phyloP scores from a whole-genome alignment of 2,888 invertebrate species.

The Drosophila paramelanica region DNA sequence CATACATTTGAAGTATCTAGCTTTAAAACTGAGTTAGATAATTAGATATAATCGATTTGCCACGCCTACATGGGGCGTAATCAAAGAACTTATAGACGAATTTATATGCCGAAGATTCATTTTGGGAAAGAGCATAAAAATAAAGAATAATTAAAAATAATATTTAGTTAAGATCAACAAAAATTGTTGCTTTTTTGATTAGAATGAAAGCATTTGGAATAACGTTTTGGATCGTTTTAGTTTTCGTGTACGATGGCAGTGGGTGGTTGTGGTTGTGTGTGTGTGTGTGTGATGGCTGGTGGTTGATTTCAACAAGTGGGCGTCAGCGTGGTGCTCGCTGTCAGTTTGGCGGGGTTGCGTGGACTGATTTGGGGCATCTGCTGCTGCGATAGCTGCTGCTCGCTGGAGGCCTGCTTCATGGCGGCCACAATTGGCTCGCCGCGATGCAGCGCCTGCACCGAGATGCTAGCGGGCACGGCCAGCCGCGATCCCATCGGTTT shows the following conservation, averaged over 20 bases:
- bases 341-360: slow-evolving; percentile 51
- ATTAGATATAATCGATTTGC: too few relatives aligned
- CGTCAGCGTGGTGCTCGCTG: slow-evolving; percentile 42
- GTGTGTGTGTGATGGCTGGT: slow-evolving; percentile 3
- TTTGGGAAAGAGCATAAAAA: too few relatives aligned
- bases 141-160: too few relatives aligned
- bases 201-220: too few relatives aligned
- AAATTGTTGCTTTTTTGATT: too few relatives aligned
- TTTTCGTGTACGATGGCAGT: slow-evolving; percentile 28
- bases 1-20: too few relatives aligned
- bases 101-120: too few relatives aligned
- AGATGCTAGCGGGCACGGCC: slow-evolving; percentile 55
- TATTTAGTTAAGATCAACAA: too few relatives aligned
- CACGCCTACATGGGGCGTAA: too few relatives aligned
- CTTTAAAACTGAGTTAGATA: too few relatives aligned
- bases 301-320: slow-evolving; percentile 48
- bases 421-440: slow-evolving; percentile 66
- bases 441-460: slow-evolving; percentile 69
- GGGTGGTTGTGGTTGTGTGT: neutral
- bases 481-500: slow-evolving; percentile 61
- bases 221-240: neutral
- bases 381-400: slow-evolving; percentile 53
- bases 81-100: too few relatives aligned
- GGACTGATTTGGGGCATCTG: slow-evolving; percentile 61
- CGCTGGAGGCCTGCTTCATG: slow-evolving; percentile 68